Evolutionary conservation across 53 echinoderm and acorn worm species (phyloP).

Genomic region (Mesocentrotus franciscanus): DNA sequence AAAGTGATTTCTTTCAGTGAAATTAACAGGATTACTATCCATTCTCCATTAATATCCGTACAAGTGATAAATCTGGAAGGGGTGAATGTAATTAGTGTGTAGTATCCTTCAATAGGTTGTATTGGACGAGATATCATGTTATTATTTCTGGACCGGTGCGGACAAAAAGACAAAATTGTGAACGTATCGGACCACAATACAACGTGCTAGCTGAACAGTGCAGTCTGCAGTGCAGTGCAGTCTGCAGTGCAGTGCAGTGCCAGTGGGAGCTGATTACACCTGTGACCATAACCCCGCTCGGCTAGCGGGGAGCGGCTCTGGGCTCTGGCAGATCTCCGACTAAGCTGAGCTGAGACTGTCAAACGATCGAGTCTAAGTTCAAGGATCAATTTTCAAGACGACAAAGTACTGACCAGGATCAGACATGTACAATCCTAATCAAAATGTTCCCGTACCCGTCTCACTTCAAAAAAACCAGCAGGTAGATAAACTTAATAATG

Average conservation of each 20-base stretch:
- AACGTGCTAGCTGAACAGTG: background rate
- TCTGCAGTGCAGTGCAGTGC: too few relatives aligned
- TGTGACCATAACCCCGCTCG: too few relatives aligned
- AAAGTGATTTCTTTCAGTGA: background rate
- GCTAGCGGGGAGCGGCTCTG: background rate
- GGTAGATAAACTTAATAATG: background rate
- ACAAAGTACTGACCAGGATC: background rate
- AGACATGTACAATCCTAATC: constrained; percentile 42
- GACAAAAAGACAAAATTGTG: background rate
- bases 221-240: too few relatives aligned
- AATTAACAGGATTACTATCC: background rate
- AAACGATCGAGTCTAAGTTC: background rate
- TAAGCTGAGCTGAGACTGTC: background rate
- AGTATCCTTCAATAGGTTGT: background rate
- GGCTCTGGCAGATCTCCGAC: background rate
- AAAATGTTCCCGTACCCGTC: background rate
- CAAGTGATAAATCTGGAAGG: background rate
- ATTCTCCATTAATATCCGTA: background rate
- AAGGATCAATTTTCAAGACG: background rate
- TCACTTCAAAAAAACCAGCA: constrained; percentile 45
- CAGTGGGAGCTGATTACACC: too few relatives aligned
- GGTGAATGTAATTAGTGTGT: background rate
- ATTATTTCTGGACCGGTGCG: background rate
- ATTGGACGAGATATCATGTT: background rate
- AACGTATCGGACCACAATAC: background rate